Base-by-base conservation (phyloP, 2,113 vertebrate genomes). In the Equus przewalskii region DNA sequence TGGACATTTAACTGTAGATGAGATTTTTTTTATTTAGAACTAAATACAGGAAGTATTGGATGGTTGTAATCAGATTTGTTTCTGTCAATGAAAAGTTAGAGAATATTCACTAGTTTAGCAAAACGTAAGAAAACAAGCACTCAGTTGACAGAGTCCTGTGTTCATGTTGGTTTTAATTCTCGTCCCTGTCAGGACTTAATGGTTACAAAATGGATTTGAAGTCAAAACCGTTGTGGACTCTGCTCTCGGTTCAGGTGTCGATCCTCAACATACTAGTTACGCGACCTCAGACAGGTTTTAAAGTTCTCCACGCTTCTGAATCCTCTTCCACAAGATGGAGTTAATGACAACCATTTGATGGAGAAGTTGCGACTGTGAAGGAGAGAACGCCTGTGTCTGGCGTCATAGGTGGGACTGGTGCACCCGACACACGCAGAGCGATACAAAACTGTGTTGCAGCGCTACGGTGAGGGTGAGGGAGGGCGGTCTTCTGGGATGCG, bases 11-110 rank as follows among this genome's bases (percentile, higher is more conserved):
- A 62, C 11, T 91, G 6, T 80, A 97, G 70, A 79, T 91, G 18
- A 89, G 7, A 16, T 51, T 95, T 84, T 94, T 11, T 60, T 75
- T 56, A 95, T 75, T 95, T 80, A 80, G n/a, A 96, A 64, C 60
- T 81, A 95, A 91, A 95, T 89, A 51, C 3, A 91, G 44, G 56
- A 62, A 49, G 12, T 73, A 56, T 30, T 95, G 28, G 2, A 16
- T 83, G 5, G 70, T 83, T 91, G 15, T 91, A 26, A 41, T 89
- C 30, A 72, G 33, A 65, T 97, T 96, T 64, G 9, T 46, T 88
- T 72, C 64, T 84, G 30, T 49, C 80, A 96, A 19, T 93, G 36
- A 58, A 84, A 96, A 85, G 36, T 51, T 36, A 80, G 7, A 75
- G 49, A 82, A 56, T 84, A 86, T 60, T 83, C 30, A 65, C 8